Evolutionary conservation across 2,888 invertebrate species (phyloP).

Genomic region (Dynastes grantii): DNA sequence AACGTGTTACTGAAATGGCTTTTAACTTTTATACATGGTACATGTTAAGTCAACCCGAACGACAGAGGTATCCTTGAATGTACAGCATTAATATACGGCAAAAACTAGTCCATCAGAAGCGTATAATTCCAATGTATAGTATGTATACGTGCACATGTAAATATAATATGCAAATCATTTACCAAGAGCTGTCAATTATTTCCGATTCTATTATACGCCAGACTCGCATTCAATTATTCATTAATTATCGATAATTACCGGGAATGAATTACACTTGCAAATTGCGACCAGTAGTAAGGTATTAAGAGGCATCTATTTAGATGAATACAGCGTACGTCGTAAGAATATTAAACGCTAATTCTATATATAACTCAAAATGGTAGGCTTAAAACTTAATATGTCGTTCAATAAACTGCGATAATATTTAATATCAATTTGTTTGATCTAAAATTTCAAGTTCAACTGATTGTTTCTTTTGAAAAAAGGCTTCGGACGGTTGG

Average conservation of each 20-base stretch:
- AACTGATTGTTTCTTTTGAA: too few relatives aligned
- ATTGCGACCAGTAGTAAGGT: neutral
- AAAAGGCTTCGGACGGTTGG: too few relatives aligned
- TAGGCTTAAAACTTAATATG: too few relatives aligned
- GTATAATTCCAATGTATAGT: neutral
- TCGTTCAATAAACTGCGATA: too few relatives aligned
- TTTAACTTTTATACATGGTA: neutral
- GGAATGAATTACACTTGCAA: conserved; percentile 28
- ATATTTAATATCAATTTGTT: too few relatives aligned
- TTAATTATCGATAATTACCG: conserved; percentile 28
- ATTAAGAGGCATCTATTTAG: too few relatives aligned
- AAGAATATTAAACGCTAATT: too few relatives aligned
- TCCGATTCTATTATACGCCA: conserved; percentile 42
- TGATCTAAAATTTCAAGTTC: too few relatives aligned
- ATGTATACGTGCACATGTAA: neutral
- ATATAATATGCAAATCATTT: conserved; percentile 18
- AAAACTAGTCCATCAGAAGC: conserved; percentile 8
- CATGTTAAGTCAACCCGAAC: neutral
- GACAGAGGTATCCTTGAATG: neutral
- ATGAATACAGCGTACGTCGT: too few relatives aligned
- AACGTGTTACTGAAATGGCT: too few relatives aligned
- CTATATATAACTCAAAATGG: too few relatives aligned
- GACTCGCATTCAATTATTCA: conserved; percentile 32
- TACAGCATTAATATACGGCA: neutral
- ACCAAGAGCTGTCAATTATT: conserved; percentile 26